Base-by-base conservation (phyloP, 2,888 invertebrate species). In the Alentia gelatinosa region DNA sequence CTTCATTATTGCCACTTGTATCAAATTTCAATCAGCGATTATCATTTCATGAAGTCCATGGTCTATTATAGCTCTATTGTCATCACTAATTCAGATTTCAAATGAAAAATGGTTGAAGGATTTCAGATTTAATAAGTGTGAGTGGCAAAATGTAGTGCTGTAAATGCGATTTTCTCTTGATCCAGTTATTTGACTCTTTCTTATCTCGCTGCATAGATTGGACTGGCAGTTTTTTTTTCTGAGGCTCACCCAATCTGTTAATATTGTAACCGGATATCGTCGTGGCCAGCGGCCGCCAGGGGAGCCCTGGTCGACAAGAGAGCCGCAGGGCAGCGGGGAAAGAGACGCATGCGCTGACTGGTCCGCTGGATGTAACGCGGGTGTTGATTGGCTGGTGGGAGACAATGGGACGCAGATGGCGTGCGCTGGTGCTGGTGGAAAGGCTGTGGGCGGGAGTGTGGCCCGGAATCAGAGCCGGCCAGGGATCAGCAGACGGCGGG, bases 311-410 rank as follows among this genome's bases (percentile, higher is more conserved):
- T 1, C 37, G 35, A 19, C 37, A 74, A 79, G 37, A 79, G 39
- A 79, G 79, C 79, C 37, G 37, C 79, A 19, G 79, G 37, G 9
- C 37, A 4, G 37, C 74, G 7, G 9, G 47, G 9, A 19, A n/a
- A 15, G 63, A 37, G 5, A 79, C n/a, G 37, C 79, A 39, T n/a
- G 79, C 39, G 12, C 79, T 79, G 79, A 79, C 39, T 79, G 79
- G 39, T n/a, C 79, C 23, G 79, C 35, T 26, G 12, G 39, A 19
- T 23, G 79, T 19, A 39, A 35, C 12, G 79, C 39, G 19, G 37
- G 9, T n/a, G 79, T 39, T 37, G 37, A 79, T 79, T 79, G 79
- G 79, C 79, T 79, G 37, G 74, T n/a, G n/a, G 79, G 79, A 79
- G 79, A 79, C 79, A 79, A 79, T 79, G 79, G 79, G 79, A 35